Base-by-base conservation (phyloP, 2,113 vertebrate species). In the Isichthys henryi region DNA sequence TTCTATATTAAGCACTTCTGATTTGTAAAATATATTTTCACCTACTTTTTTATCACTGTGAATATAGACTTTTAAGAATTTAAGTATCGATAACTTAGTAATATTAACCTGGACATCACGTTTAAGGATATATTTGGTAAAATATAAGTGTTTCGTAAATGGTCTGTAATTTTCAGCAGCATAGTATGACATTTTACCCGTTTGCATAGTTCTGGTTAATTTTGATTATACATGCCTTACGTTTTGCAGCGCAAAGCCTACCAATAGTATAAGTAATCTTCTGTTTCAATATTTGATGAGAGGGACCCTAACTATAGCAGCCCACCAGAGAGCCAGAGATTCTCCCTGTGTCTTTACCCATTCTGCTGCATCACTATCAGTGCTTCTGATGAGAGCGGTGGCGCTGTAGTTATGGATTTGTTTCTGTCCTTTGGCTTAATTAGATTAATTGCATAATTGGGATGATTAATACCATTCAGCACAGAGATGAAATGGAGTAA, bases 241-340 rank as follows among this genome's bases (percentile, higher is more conserved):
- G 43, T 85, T 85, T 85, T 49, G 19, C 82, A 49, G 15, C 8
- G 39, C 19, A 27, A 85, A 49, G 9, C 45, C 23, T 49, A 49
- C 31, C 17, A 35, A 15, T 17, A 80, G 93, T 94, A 94, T 94
- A 92, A 91, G 92, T 87, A 91, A 90, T 92, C 90, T 88, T 89
- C 23, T 21, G 89, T 88, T 92, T 94, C 92, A 95, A 94, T 95
- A 94, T 94, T 95, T 95, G 52, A 95, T 94, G 91, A 94, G 90
- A 89, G 89, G 90, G 92, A 89, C 92, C 92, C 90, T 91, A 93
- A 93, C 88, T 83, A 39, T 77, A 91, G 87, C 88, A 89, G 90
- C 91, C 92, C 91, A 93, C 93, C 90, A 91, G 91, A 91, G 90
- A 77, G 6, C 39, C 45, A n/a, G 46, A 23, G 9, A 85, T 90